Evolutionary conservation across 2,888 invertebrate genomes (phyloP).

Genomic region (Tribolium freemani): DNA sequence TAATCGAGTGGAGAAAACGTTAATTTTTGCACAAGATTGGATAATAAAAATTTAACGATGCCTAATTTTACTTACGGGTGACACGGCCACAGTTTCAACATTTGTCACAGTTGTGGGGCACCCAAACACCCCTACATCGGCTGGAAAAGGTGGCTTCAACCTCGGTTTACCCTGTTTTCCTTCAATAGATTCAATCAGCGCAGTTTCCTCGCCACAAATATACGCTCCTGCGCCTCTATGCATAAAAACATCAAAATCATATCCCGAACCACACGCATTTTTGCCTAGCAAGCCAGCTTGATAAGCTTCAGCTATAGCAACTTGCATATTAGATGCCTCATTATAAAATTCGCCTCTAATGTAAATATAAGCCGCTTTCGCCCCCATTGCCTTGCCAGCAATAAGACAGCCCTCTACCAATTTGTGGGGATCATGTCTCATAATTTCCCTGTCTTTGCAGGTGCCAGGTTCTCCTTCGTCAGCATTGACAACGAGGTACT

Average conservation of each 20-base stretch:
- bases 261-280: constrained; percentile 96
- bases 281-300: constrained; percentile 95
- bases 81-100: constrained; percentile 98
- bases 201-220: constrained; percentile 99
- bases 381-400: constrained; percentile 96
- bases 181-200: constrained; percentile 98
- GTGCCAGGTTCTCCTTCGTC: constrained; percentile 99
- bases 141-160: constrained; percentile 99
- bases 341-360: constrained; percentile 99
- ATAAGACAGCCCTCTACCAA: constrained; percentile 95
- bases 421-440: constrained; percentile 99
- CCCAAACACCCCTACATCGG: constrained; percentile 97
- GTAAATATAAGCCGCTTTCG: constrained; percentile 98
- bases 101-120: constrained; percentile 99
- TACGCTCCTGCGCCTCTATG: constrained; percentile 99
- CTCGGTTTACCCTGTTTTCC: constrained; percentile 99
- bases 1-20: no score
- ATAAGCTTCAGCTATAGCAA: constrained; percentile 98
- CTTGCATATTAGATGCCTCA: constrained; percentile 98
- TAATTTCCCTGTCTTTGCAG: constrained; percentile 98
- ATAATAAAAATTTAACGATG: background rate
- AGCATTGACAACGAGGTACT: constrained; percentile 98
- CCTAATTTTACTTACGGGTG: constrained; percentile 79
- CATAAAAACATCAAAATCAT: constrained; percentile 97
- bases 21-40: no score